Base-by-base conservation (phyloP, 2,888 invertebrate species). In the Netelia melanura region DNA sequence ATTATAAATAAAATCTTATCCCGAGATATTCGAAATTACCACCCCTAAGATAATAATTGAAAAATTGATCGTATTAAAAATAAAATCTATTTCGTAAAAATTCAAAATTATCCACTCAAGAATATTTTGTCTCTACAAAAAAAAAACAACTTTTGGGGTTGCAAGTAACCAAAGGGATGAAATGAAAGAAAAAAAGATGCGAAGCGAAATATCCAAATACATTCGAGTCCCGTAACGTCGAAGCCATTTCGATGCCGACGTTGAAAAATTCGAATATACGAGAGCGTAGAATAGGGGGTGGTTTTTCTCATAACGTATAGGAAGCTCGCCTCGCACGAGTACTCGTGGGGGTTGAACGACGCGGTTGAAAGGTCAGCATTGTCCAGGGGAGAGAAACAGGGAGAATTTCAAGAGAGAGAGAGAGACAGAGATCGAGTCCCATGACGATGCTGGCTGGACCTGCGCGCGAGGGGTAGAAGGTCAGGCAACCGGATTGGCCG, bases 401-500 rank as follows among this genome's bases (percentile, higher is more conserved):
- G 85, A 80, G 82, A 43, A 30, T 30, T 30, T 30, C 30, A 76
- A 83, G 65, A 61, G 68, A 79, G 25, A 23, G 48, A 21, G 56
- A 14, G 30, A 3, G 70, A 71, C 77, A 84, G 74, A 74, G 76
- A 64, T 74, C 71, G 71, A 81, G 78, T 84, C 56, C 79, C 78
- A 74, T 86, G 80, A 70, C 71, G 81, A 70, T 81, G 75, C 87
- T 83, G 85, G 72, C 88, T 84, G 89, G 91, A 91, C 92, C 90
- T 93, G 93, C 93, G 93, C 93, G 87, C 86, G 85, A 88, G 89
- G 75, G 84, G 82, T 76, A 83, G 81, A 85, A 89, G 91, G 91
- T 93, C 92, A 91, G 86, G 90, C 87, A 88, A 82, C 88, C 90
- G 90, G 89, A 93, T 93, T 93, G 93, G 93, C 90, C 88, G 87